Evolutionary conservation across 2,113 vertebrate species (phyloP).

Genomic region (Labeo rohita): DNA sequence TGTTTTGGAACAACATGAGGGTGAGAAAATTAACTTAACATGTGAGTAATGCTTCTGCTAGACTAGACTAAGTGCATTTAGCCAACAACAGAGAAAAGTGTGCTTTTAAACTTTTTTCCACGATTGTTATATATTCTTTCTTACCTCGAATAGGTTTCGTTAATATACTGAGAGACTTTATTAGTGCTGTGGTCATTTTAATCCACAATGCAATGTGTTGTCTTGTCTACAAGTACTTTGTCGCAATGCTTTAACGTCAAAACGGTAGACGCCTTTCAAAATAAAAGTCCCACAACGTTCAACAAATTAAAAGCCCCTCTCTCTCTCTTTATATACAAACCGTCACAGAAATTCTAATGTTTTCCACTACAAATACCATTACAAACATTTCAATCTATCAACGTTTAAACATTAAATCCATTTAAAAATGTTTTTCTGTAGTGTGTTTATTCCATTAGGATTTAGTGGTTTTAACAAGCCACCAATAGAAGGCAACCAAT

Average conservation of each 20-base stretch:
- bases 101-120: neutral
- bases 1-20: neutral
- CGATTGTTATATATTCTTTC: constrained; percentile 22
- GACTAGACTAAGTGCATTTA: neutral
- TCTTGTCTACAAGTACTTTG: neutral
- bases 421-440: no score
- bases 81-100: neutral
- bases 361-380: no score
- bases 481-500: no score
- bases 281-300: constrained; percentile 30
- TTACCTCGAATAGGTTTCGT: constrained; percentile 71
- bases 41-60: neutral
- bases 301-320: neutral
- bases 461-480: no score
- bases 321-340: no score
- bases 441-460: no score
- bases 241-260: constrained; percentile 12
- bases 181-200: constrained; percentile 67
- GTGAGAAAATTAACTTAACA: neutral
- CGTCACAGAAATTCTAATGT: no score
- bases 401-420: no score
- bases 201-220: neutral
- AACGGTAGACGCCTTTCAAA: neutral
- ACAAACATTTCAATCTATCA: no score
- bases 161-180: constrained; percentile 66